Conservation (phyloP, 1,140 invertebrate species). For the Monochamus saltuarius region DNA sequence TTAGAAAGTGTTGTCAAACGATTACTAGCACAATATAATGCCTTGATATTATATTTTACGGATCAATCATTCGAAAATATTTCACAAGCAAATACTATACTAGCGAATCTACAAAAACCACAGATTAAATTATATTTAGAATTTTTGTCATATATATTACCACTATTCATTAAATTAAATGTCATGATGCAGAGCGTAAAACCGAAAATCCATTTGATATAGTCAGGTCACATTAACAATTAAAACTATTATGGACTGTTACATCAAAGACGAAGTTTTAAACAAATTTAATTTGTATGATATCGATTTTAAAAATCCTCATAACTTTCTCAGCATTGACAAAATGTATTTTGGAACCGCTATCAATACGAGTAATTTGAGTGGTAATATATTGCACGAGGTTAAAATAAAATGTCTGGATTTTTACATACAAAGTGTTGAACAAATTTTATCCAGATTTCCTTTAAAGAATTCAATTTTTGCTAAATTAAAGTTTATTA, state of each 20-base stretch:
- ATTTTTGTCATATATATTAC: slow-evolving; percentile 13
- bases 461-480: slow-evolving; percentile 13
- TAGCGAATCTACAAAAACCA: background rate
- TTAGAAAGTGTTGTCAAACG: slow-evolving; percentile 44
- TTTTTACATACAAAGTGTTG: slow-evolving; percentile 17
- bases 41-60: slow-evolving; percentile 47
- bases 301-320: slow-evolving; percentile 4
- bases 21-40: slow-evolving; percentile 47
- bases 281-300: background rate
- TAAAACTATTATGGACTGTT: slow-evolving; percentile 9
- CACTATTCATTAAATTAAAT: slow-evolving; percentile 11
- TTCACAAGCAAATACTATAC: slow-evolving; percentile 6
- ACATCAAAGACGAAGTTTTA: slow-evolving; percentile 5
- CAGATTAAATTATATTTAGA: slow-evolving; percentile 13
- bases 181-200: slow-evolving; percentile 1
- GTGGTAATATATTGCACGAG: no score
- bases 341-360: no score
- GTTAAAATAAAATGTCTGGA: slow-evolving; percentile 9
- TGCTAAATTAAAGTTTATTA: slow-evolving; percentile 8
- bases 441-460: slow-evolving; percentile 15
- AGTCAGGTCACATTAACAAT: no score
- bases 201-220: no score
- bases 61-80: slow-evolving; percentile 22
- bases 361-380: no score
- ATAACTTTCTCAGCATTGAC: background rate